Base-by-base conservation (phyloP, 2,888 invertebrate genomes). In the Cylindroiulus punctatus region DNA sequence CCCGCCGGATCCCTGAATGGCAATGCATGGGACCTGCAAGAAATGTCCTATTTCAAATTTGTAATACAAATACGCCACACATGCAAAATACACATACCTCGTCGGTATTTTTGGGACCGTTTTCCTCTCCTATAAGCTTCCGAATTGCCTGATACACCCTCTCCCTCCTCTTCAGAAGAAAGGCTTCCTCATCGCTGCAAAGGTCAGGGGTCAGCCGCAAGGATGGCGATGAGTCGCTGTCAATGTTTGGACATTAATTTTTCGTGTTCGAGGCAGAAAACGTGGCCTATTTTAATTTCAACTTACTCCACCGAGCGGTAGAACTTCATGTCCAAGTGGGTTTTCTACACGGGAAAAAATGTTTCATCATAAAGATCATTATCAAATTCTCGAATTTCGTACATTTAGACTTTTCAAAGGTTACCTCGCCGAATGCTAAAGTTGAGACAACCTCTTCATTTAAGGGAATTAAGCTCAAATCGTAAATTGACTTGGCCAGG, bases 1-100 rank as follows among this genome's bases (percentile, higher is more conserved):
- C 0, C 92, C 92, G 1, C 92, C 92, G 5, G 92, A 92, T 0
- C 91, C 92, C 76, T 92, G 89, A 81, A 92, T 89, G 10, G 90
- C 91, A 22, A 92, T 89, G 8, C 90, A 89, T 1, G 92, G 92
- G 0, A 91, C 91, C 91, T 92, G 88, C 4, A 87, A 86, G 81
- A 84, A 47, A 42, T 36, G 12, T 19, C 32, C 5, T 32, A 81
- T 81, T n/a, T 82, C n/a, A 32, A 19, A 36, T 40, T 4, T 40
- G 17, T 14, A 36, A 36, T 81, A 22, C 26, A 7, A 30, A 1
- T n/a, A 81, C 17, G 12, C 4, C 12, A 26, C 5, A 81, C n/a
- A 17, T 19, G 14, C 19, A 52, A n/a, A 1, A 1, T 65, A 3
- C 65, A n/a, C 19, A 1, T 65, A 3, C 65, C 65, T 65, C 65